Evolutionary conservation across 2,113 vertebrate species (phyloP).

Genomic region (Microcebus tavaratra): DNA sequence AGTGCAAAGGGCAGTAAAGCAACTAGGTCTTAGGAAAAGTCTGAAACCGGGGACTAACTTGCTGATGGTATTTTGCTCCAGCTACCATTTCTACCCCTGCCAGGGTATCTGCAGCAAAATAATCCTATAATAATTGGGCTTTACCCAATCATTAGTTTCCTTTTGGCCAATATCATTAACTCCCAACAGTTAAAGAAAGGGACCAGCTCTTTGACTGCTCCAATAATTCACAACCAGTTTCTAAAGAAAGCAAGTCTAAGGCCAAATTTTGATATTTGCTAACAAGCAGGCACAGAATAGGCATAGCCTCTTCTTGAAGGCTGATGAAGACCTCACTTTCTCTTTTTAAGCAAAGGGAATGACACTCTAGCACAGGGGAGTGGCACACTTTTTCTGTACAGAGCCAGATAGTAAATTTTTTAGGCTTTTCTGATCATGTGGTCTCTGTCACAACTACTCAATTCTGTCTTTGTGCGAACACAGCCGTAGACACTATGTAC

Average conservation of each 20-base stretch:
- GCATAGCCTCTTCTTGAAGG: not conserved
- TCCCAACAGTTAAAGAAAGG: not conserved
- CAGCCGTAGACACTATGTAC: not conserved
- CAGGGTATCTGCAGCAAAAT: not conserved
- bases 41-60: not conserved
- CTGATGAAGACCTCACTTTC: not conserved
- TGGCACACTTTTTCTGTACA: not conserved
- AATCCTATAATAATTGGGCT: not conserved
- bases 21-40: not conserved
- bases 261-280: not conserved
- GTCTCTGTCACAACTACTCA: not conserved
- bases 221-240: not conserved
- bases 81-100: not conserved
- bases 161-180: not conserved
- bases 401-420: not conserved
- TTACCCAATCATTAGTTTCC: not conserved
- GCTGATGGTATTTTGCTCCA: not conserved
- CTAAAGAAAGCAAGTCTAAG: not conserved
- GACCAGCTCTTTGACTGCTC: not conserved
- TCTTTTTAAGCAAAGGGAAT: not conserved
- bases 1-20: not conserved
- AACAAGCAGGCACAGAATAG: not conserved
- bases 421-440: not conserved
- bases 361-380: fast-evolving
- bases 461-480: not conserved